phyloP scores from a whole-genome alignment of 1,140 invertebrate species.

The Odontomachus brunneus region DNA sequence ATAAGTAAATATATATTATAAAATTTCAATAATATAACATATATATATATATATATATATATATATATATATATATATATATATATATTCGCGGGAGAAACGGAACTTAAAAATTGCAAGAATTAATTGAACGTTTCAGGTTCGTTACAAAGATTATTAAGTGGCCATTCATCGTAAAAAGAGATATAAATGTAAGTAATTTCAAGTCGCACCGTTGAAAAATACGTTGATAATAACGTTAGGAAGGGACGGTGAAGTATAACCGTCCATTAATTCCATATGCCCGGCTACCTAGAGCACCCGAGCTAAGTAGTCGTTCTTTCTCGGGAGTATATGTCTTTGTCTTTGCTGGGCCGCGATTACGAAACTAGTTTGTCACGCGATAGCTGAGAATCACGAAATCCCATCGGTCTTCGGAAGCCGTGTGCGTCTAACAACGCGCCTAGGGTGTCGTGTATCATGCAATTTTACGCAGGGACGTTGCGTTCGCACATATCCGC shows the following conservation, averaged over 20 bases:
- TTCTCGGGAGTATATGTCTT: conserved; percentile 51
- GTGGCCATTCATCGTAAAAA: conserved; percentile 12
- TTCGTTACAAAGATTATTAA: conserved; percentile 50
- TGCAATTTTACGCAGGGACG: conserved; percentile 38
- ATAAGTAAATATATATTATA: no score
- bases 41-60: no score
- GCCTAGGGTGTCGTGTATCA: conserved; percentile 26
- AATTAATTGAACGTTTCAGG: conserved; percentile 12
- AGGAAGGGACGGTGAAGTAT: conserved; percentile 54
- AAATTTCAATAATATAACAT: not conserved
- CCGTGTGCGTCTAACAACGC: conserved; percentile 14
- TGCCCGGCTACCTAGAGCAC: conserved; percentile 13
- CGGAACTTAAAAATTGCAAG: not conserved
- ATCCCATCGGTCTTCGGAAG: conserved; percentile 55
- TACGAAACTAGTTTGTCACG: conserved; percentile 67
- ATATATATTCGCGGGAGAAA: no score
- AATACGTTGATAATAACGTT: conserved; percentile 49
- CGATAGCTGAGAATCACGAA: conserved; percentile 61
- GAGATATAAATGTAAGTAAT: conserved; percentile 44
- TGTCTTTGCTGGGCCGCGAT: conserved; percentile 58
- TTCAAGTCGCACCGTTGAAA: conserved; percentile 47
- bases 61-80: no score
- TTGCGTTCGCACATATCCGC: conserved; percentile 25
- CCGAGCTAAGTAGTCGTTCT: conserved; percentile 63
- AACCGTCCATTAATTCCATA: conserved; percentile 56